phyloP scores from a whole-genome alignment of 2,113 vertebrate genomes.

The Ondatra zibethicus region DNA sequence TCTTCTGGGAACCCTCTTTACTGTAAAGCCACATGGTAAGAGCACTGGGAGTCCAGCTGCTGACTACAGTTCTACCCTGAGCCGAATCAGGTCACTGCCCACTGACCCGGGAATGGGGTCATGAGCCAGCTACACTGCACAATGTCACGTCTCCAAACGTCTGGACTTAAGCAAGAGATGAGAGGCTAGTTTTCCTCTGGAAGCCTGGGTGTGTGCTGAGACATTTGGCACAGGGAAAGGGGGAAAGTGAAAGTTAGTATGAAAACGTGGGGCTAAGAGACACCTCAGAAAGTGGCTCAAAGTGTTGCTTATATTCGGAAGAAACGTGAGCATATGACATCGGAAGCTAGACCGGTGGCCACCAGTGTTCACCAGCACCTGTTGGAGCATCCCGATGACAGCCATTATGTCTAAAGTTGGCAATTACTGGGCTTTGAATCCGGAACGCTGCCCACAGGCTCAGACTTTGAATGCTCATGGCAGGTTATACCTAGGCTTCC shows the following conservation, averaged over 20 bases:
- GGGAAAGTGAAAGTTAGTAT: background rate
- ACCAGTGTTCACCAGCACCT: background rate
- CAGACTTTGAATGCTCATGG: too few species aligned
- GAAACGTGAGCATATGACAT: background rate
- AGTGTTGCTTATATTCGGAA: background rate
- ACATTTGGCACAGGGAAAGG: too few species aligned
- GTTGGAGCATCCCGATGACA: fast-evolving
- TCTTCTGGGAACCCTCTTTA: background rate
- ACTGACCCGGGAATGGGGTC: background rate
- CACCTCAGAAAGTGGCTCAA: background rate
- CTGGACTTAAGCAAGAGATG: background rate
- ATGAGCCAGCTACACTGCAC: background rate
- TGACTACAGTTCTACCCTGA: background rate
- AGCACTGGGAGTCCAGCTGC: background rate
- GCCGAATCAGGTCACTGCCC: background rate
- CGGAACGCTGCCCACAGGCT: too few species aligned
- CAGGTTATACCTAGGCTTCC: background rate
- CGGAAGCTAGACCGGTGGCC: background rate
- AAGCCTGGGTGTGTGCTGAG: too few species aligned
- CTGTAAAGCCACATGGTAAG: fast-evolving
- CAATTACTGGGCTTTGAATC: background rate
- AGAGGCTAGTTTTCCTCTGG: background rate
- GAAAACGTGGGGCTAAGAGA: background rate
- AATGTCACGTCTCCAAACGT: background rate
- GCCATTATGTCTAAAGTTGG: background rate